Conservation (phyloP, 2,888 invertebrate genomes). For the Troilus luridus region DNA sequence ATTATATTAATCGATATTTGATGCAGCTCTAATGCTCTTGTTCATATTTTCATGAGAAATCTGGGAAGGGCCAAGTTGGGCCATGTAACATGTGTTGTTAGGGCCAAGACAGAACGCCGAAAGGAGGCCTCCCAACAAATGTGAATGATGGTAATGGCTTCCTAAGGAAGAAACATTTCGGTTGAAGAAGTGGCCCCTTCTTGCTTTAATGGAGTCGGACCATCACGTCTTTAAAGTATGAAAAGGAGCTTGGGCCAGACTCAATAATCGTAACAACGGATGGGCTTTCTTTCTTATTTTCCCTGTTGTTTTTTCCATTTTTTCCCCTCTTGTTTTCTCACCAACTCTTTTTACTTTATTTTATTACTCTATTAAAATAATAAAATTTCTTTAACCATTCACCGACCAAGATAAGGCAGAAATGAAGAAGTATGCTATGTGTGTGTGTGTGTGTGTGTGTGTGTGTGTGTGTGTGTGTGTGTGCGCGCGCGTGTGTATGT, state of each 20-base stretch:
- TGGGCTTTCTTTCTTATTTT: constrained; percentile 40
- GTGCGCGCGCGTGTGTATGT: too few species aligned
- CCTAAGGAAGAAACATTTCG: constrained; percentile 43
- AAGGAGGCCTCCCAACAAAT: constrained; percentile 5
- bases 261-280: constrained; percentile 28
- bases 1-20: too few species aligned
- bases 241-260: constrained; percentile 26
- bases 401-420: neutral
- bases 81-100: constrained; percentile 25
- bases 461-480: too few species aligned
- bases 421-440: neutral
- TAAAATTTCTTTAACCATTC: too few species aligned
- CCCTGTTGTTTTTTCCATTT: neutral
- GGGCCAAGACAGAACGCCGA: neutral
- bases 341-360: neutral
- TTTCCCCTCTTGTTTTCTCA: neutral
- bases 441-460: too few species aligned
- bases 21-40: too few species aligned
- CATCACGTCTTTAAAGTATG: constrained; percentile 39
- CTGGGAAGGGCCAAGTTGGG: too few species aligned
- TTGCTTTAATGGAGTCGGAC: constrained; percentile 10
- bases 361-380: neutral
- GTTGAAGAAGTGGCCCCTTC: constrained; percentile 37
- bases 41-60: too few species aligned
- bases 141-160: constrained; percentile 47